Evolutionary conservation across 2,888 invertebrate genomes (phyloP), one percentile per base, ranked within the genome.

Genomic region (Ametastegia equiseti): DNA sequence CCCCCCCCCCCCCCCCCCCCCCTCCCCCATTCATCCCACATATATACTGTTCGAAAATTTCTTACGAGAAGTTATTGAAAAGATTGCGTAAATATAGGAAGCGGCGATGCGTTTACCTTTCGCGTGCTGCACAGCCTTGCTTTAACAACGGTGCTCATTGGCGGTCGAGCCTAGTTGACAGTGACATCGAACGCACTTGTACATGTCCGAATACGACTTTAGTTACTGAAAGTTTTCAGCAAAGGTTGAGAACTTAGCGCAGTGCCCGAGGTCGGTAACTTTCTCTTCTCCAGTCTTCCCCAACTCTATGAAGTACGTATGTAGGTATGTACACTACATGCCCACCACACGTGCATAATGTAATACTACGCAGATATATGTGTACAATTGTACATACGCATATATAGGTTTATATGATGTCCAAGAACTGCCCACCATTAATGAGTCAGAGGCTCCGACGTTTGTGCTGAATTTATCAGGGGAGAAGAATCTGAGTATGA

Each of bases 21-120:
- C 45, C 7, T 15, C 45, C 13, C 13, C n/a, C 15, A 47, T n/a
- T 47, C 11, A 54, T 54, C 23, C n/a, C n/a, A n/a, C n/a, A n/a
- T n/a, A n/a, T 30, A 71, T 15, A 30, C 71, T 13, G 23, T 65
- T 57, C 27, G 73, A 78, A 79, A 85, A 86, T 87, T 86, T 60
- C 84, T 84, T 39, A 11, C 39, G 7, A 39, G 1, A 6, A 23
- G 36, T 19, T 39, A n/a, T 86, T n/a, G n/a, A n/a, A n/a, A 88
- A 87, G 87, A 88, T 90, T 89, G 89, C 89, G 88, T 89, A 88
- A 89, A 88, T 88, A 86, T 88, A 90, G 90, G 89, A 90, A 90
- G 89, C 89, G 88, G 86, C 88, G 88, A 90, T 91, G 90, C 90
- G 90, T 90, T 90, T 89, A 89, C 90, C 89, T 90, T 90, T 90